Base-by-base conservation (phyloP, 2,797 vertebrate species). In the Delichon dasypus region DNA sequence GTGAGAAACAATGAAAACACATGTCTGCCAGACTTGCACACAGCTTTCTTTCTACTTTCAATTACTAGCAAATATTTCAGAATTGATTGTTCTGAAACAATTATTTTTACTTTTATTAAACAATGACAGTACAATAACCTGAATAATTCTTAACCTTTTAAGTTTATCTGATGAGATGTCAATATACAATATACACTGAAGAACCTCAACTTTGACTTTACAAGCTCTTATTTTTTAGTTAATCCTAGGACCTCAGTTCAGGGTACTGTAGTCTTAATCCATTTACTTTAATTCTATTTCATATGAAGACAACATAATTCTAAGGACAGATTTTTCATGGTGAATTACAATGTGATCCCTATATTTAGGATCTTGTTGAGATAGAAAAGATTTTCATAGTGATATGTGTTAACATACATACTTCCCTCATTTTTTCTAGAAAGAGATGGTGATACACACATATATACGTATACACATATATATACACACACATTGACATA, bases 401-500 rank as follows among this genome's bases (percentile, higher is more conserved):
- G 13, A 6, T 82, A 89, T 9, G 1, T 82, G 75, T 89, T 64
- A 77, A 68, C 4, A 5, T 70, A 91, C 0, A 1, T 38, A 38
- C 54, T 76, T 76, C 0, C 1, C 48, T 89, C 54, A 23, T 83
- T 94, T 95, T 62, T 94, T 62, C 51, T 70, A 81, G 50, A 88
- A 85, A 68, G 40, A 66, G 10, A 85, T 67, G 45, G 42, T n/a
- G 1, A 53, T 17, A 54, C 8, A 57, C 3, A 61, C 2, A 14
- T 4, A 34, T 3, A 62, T 5, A 48, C 2, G 25, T 2, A 51
- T 2, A 26, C 2, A 54, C 5, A 15, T 4, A 18, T 10, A 50
- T 13, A 30, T 0, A 36, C 0, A 27, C 1, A 30, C 0, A 30
- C 0, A 27, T 1, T 25, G 4, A 48, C 3, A 32, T 2, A 65